A percentile compares a stretch with the other conserved stretches of the same genome.
phyloP scores from a whole-genome alignment of 2,888 invertebrate species.

The Caenorhabditis macrosperma region DNA sequence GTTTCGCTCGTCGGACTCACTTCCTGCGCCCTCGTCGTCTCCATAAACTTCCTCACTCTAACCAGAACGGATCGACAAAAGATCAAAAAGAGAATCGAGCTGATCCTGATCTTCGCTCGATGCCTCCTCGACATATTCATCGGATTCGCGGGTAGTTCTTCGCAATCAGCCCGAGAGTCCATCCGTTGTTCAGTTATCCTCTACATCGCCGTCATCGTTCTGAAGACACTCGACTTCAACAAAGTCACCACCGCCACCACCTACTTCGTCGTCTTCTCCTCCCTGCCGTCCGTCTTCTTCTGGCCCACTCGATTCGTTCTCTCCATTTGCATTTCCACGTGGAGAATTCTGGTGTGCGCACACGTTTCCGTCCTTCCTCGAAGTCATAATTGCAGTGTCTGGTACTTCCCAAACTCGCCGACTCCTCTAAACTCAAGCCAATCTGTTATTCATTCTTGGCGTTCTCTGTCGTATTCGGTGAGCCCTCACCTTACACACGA shows the following conservation, averaged over 20 bases:
- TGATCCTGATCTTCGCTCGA: slow-evolving; percentile 29
- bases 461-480: slow-evolving; percentile 14
- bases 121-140: slow-evolving; percentile 37
- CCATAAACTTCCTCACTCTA: slow-evolving; percentile 38
- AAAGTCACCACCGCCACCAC: slow-evolving; percentile 32
- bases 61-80: slow-evolving; percentile 22
- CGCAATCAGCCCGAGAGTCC: not conserved
- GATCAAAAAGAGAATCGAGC: slow-evolving; percentile 32
- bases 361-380: not conserved
- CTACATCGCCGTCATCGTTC: slow-evolving; percentile 33
- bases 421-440: slow-evolving; percentile 1
- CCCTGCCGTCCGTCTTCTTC: slow-evolving; percentile 29
- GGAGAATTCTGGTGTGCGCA: slow-evolving; percentile 17
- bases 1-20: slow-evolving; percentile 49
- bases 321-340: slow-evolving; percentile 24
- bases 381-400: slow-evolving; percentile 22
- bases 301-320: slow-evolving; percentile 45
- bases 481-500: not conserved
- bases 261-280: slow-evolving; percentile 46
- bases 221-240: slow-evolving; percentile 35
- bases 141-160: slow-evolving; percentile 25
- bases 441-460: slow-evolving; percentile 6
- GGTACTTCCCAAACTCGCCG: not conserved
- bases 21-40: slow-evolving; percentile 31
- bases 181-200: slow-evolving; percentile 10